Evolutionary conservation across 2,113 vertebrate genomes (phyloP), one percentile per base, ranked within the genome.

Genomic region (Corythaeola cristata): DNA sequence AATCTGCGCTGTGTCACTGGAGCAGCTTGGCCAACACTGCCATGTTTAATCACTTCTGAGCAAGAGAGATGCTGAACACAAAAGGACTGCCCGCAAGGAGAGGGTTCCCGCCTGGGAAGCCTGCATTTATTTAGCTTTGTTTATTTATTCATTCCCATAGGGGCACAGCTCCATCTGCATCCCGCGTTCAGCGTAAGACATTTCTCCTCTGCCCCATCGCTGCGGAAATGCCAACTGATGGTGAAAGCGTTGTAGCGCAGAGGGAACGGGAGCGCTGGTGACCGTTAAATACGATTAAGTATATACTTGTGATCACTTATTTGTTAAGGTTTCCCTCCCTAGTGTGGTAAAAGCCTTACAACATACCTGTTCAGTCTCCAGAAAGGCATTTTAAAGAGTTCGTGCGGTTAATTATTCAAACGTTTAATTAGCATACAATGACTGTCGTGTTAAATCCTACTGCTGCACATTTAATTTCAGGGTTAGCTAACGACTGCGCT

Each of bases 401-500:
- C 63, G 26, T 85, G 96, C 56, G 86, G 93, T 98, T 97, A 98
- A 98, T 98, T 98, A 97, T 97, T 98, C 97, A 97, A 62, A 84
- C 83, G 86, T 96, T 97, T 91, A 97, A 98, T 98, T 98, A 97
- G 93, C 97, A 96, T 93, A 94, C 93, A 96, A 37, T 96, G 98
- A 97, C 84, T 93, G 69, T 88, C 27, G 9, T 52, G 91, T 95
- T 97, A 96, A 97, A 96, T 93, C 76, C 93, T 96, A 81, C 79
- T 77, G 69, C 79, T 64, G 78, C 89, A 19, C 53, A 59, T 85
- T 93, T 91, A 94, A 92, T 93, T 97, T 77, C 86, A 97, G 85
- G 37, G 92, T 47, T 89, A 92, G 96, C 96, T 91, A 95, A 93
- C 66, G 59, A 79, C 52, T 91, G 35, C 2, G 5, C 59, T 88